Conservation (phyloP, 2,888 invertebrate species). For the Ptilodon capucinus region DNA sequence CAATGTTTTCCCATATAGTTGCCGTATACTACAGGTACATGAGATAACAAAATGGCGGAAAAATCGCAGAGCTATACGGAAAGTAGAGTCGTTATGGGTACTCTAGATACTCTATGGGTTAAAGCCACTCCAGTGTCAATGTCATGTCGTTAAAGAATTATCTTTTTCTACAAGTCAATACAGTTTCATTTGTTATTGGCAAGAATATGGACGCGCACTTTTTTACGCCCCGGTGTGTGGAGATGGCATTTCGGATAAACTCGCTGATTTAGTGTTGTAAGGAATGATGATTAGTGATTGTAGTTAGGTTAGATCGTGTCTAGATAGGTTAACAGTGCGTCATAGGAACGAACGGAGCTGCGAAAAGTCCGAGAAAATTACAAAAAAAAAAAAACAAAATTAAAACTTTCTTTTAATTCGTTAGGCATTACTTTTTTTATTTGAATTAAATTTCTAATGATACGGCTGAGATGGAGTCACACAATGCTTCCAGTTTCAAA, state of each 20-base stretch:
- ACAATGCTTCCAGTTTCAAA: slow-evolving; percentile 74
- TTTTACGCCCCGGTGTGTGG: too few species aligned
- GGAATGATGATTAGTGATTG: slow-evolving; percentile 54
- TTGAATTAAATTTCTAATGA: slow-evolving; percentile 51
- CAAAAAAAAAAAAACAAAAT: slow-evolving; percentile 42
- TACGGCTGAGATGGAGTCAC: slow-evolving; percentile 62
- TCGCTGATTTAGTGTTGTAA: slow-evolving; percentile 48
- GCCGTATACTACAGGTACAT: too few species aligned
- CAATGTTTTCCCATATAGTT: too few species aligned
- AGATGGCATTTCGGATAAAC: slow-evolving; percentile 44
- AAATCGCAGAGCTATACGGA: too few species aligned
- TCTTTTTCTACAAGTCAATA: too few species aligned
- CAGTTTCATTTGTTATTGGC: too few species aligned
- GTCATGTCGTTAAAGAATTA: too few species aligned
- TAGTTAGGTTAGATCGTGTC: slow-evolving; percentile 63
- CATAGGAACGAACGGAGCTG: slow-evolving; percentile 66
- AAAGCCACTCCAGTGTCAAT: too few species aligned
- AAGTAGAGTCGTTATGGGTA: too few species aligned
- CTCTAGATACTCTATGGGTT: too few species aligned
- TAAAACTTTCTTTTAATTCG: slow-evolving; percentile 44
- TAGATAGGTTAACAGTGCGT: slow-evolving; percentile 70
- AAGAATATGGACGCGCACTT: too few species aligned
- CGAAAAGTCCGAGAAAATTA: slow-evolving; percentile 41
- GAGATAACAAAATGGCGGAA: too few species aligned
- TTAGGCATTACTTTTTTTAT: slow-evolving; percentile 55